Percentiles rank a stretch among this genome's conserved stretches.
Conservation (phyloP, 2,113 vertebrate genomes). For the Cacatua alba region DNA sequence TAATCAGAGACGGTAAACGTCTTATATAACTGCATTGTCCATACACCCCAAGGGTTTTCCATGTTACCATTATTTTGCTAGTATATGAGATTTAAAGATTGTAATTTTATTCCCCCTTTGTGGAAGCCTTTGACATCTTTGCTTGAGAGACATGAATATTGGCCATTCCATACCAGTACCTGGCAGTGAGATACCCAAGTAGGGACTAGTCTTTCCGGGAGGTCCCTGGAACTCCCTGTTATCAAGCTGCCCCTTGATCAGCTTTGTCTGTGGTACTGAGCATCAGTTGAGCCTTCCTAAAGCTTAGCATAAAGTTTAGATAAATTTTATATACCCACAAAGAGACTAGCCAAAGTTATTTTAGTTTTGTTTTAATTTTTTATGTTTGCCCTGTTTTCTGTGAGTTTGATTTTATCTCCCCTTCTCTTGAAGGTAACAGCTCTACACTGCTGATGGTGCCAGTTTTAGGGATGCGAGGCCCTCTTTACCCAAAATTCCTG, state of each 20-base stretch:
- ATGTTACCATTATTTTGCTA: neutral
- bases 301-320: neutral
- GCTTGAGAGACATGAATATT: neutral
- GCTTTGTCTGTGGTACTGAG: neutral
- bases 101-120: neutral
- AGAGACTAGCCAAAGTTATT: neutral
- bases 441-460: neutral
- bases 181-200: neutral
- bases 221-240: neutral
- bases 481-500: neutral
- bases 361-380: neutral
- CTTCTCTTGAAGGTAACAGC: neutral
- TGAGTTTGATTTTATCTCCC: neutral
- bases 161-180: neutral
- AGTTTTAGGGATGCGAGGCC: neutral
- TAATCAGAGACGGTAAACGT: constrained; percentile 37
- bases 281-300: neutral
- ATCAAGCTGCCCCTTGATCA: neutral
- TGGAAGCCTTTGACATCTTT: neutral
- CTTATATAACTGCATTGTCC: constrained; percentile 35
- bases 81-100: neutral
- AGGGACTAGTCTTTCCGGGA: neutral
- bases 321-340: neutral
- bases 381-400: neutral
- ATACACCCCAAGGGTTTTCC: constrained; percentile 20